phyloP scores from a whole-genome alignment of 2,797 vertebrate genomes.

The Cyprinella venusta region DNA sequence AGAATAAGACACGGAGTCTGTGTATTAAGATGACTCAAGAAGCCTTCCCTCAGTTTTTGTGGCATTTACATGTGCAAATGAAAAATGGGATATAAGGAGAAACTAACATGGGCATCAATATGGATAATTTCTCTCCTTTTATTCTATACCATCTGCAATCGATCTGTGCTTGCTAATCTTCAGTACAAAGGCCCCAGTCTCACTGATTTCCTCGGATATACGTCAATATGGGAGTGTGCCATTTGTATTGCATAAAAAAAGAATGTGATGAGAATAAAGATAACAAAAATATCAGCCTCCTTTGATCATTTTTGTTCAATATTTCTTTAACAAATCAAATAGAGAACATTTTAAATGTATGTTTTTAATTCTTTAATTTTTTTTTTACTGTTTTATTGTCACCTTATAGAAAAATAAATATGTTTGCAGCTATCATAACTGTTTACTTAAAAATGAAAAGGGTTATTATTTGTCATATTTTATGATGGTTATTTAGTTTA shows the following conservation, averaged over 20 bases:
- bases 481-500: background rate
- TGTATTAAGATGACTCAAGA: slow-evolving; percentile 19
- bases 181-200: slow-evolving; percentile 5
- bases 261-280: slow-evolving; percentile 3
- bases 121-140: background rate
- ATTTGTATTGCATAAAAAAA: background rate
- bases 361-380: background rate
- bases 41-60: background rate
- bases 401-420: background rate
- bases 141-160: slow-evolving; percentile 8
- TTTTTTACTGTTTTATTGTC: background rate
- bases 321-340: background rate
- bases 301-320: background rate
- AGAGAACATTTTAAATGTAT: background rate
- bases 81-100: background rate
- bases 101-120: background rate
- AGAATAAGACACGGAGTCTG: slow-evolving; percentile 1
- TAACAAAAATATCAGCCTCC: background rate
- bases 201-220: slow-evolving; percentile 12
- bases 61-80: background rate
- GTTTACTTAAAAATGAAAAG: background rate
- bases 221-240: background rate
- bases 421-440: background rate
- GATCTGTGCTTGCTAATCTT: slow-evolving; percentile 22
- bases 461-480: background rate